A percentile compares a stretch with the other conserved stretches of the same genome.
These are phyloP conservation scores for Rhyacichthys aspro DNA, from an alignment of 2,797 vertebrate species.

Conservation along the genomic window DNA sequence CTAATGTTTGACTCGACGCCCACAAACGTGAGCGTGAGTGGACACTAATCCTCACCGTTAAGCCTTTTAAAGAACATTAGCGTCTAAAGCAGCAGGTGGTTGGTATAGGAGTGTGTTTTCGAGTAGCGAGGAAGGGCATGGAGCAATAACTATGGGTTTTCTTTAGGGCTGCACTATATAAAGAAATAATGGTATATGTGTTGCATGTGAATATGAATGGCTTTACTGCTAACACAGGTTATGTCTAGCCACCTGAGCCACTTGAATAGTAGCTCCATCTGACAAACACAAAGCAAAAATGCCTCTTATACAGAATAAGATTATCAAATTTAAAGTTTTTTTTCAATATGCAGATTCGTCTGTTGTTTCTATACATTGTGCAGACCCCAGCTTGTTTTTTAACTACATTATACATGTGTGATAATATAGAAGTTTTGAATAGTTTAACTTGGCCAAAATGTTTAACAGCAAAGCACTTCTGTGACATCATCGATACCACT, in stretches of 20 bases:
- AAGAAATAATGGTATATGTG: background rate
- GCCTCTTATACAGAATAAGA: too few relatives aligned
- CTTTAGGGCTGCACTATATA: too few relatives aligned
- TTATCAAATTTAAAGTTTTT: too few relatives aligned
- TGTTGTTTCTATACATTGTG: too few relatives aligned
- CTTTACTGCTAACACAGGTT: too few relatives aligned
- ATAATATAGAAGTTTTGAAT: too few relatives aligned
- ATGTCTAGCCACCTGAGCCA: too few relatives aligned
- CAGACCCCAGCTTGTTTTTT: background rate
- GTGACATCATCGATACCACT: slow-evolving; percentile 33
- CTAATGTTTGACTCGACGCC: slow-evolving; percentile 70
- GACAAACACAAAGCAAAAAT: too few relatives aligned
- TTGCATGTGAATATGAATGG: slow-evolving; percentile 4
- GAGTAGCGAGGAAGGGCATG: background rate
- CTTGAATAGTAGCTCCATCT: too few relatives aligned
- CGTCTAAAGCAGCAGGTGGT: slow-evolving; percentile 60
- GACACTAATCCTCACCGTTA: slow-evolving; percentile 61
- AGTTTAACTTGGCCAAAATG: too few relatives aligned
- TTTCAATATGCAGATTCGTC: too few relatives aligned
- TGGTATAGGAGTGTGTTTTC: slow-evolving; percentile 11
- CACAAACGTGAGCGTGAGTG: slow-evolving; percentile 60
- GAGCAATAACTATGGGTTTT: background rate
- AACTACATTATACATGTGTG: too few relatives aligned
- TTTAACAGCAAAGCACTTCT: slow-evolving; percentile 6
- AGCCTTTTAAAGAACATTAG: slow-evolving; percentile 71